These are phyloP conservation scores for Tubiluchus corallicola DNA, from an alignment of 2,888 invertebrate genomes.

Conservation along the genomic window DNA sequence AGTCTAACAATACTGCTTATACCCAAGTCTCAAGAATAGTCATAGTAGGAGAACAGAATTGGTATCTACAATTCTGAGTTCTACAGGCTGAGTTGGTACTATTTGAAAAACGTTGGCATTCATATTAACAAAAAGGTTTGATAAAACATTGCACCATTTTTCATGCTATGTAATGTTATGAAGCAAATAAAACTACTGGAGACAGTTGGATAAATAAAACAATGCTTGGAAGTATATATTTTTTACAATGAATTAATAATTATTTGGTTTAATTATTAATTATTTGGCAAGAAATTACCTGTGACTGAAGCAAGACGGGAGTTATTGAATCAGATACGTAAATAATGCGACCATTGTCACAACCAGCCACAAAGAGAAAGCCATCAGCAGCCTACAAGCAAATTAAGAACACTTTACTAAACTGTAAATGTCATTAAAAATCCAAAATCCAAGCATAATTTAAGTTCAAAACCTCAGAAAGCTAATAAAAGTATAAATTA, in stretches of 20 bases:
- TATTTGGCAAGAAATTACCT: conserved; percentile 43
- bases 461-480: conserved; percentile 2
- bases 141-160: too few species aligned
- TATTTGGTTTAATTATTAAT: conserved; percentile 7
- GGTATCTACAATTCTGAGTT: too few species aligned
- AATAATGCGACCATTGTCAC: conserved; percentile 88
- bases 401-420: conserved; percentile 6
- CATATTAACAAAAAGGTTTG: too few species aligned
- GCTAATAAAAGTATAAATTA: background rate
- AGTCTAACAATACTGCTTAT: too few species aligned
- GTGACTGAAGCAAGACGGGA: conserved; percentile 88
- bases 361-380: conserved; percentile 86
- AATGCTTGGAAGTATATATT: too few species aligned
- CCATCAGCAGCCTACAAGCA: conserved; percentile 70
- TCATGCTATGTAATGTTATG: too few species aligned
- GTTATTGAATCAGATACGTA: conserved; percentile 97
- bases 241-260: conserved; percentile 8
- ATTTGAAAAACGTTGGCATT: too few species aligned
- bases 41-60: too few species aligned
- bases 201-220: too few species aligned
- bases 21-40: too few species aligned
- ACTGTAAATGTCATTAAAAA: conserved; percentile 7
- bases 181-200: too few species aligned
- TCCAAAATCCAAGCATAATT: conserved; percentile 7
- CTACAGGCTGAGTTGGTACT: too few species aligned